These are phyloP conservation scores for Phrynocephalus vlangalii DNA, from an alignment of 2,797 vertebrate species.

Conservation along the genomic window DNA sequence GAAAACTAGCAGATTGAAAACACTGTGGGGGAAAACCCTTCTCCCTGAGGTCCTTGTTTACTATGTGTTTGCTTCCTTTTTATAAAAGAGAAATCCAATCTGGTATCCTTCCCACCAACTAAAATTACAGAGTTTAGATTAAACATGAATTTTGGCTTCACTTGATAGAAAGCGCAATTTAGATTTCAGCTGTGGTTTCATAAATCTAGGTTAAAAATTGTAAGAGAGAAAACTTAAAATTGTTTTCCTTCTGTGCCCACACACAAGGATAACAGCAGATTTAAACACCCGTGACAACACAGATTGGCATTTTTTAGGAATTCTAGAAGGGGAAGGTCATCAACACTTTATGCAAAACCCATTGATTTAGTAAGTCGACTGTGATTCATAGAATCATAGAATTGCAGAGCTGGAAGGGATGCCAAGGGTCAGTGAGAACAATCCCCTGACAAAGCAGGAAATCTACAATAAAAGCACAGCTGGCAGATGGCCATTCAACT, in stretches of 20 bases:
- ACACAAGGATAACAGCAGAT: conserved; percentile 48
- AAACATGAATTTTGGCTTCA: not conserved
- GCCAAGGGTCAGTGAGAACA: too few species aligned
- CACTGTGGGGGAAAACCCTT: not conserved
- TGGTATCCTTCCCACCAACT: not conserved
- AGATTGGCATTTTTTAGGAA: conserved; percentile 8
- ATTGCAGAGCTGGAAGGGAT: too few species aligned
- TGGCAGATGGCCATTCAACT: too few species aligned
- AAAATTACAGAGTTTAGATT: not conserved
- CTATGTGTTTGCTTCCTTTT: not conserved
- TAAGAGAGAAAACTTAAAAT: conserved; percentile 53
- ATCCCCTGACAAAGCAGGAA: too few species aligned
- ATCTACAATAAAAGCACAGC: too few species aligned
- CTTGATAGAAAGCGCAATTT: not conserved
- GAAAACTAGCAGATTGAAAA: not conserved
- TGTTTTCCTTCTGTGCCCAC: conserved; percentile 28
- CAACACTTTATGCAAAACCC: too few species aligned
- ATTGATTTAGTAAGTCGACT: too few species aligned
- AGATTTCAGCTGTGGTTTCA: not conserved
- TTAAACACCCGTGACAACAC: conserved; percentile 36
- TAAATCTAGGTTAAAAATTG: not conserved
- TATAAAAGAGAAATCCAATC: not conserved
- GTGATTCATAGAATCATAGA: too few species aligned
- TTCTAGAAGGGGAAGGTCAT: not conserved
- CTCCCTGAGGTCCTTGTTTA: not conserved